Base-by-base conservation (phyloP, 2,888 invertebrate species). In the Mamestra brassicae region DNA sequence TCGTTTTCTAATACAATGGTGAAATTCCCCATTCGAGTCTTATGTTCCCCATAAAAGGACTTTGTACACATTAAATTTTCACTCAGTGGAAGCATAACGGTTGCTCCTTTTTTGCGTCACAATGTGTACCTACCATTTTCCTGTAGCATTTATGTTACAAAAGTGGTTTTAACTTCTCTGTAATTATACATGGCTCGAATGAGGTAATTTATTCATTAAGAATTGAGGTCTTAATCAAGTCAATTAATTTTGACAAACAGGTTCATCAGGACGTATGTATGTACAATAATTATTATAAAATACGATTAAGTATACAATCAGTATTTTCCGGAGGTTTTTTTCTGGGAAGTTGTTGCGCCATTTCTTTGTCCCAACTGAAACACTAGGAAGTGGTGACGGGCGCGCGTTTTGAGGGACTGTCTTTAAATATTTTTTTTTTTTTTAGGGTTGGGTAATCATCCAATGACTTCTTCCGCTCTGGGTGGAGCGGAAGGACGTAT, bases 1-100 rank as follows among this genome's bases (percentile, higher is more conserved):
- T 47, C 36, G 11, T 52, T 64, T 52, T 52, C 47, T 13, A 17
- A 38, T 17, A 80, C 84, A 84, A 80, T 80, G 63, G 67, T 10
- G 10, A 2, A 26, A 55, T 52, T 60, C 13, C 50, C 73, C 26
- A 61, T 68, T 64, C 2, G 6, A 15, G 26, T 52, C 38, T 60
- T 45, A 64, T 4, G 11, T 38, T 17, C 55, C 54, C 62, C 34
- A n/a, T 71, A 67, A 79, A 79, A 61, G 57, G 55, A 36, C 38
- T 67, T 78, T 66, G 13, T 10, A 52, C 5, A 45, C 54, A 78
- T 71, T 45, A 71, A 63, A 67, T 52, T 71, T 80, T 60, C 15
- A 64, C 15, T 34, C 55, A 69, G 55, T 65, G 36, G 13, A 36
- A 7, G 4, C 38, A 61, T 80, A 79, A 34, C 0, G 11, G 45